phyloP scores from a whole-genome alignment of 2,113 vertebrate species.

The Castor canadensis region DNA sequence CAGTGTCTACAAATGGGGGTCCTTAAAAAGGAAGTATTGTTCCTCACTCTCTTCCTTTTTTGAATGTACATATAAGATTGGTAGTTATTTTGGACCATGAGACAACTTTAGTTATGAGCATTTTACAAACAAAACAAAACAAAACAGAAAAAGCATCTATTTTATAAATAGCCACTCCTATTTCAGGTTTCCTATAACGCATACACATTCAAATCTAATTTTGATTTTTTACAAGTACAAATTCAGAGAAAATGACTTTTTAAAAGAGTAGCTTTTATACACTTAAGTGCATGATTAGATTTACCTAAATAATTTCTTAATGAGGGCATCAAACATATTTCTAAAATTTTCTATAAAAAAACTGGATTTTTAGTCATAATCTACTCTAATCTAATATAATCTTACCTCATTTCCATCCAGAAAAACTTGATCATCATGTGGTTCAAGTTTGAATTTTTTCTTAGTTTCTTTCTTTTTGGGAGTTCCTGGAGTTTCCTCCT shows the following conservation, averaged over 20 bases:
- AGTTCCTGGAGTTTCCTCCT: conserved; percentile 96
- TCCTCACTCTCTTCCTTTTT: not conserved
- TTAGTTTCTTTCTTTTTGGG: conserved; percentile 99
- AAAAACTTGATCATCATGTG: conserved; percentile 97
- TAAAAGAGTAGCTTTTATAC: not conserved
- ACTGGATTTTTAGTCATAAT: conserved; percentile 15
- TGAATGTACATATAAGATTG: not conserved
- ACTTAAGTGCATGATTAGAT: not conserved
- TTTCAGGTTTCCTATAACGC: conserved; percentile 21
- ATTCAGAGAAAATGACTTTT: conserved; percentile 19
- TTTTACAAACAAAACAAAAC: too few species aligned
- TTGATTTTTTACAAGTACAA: not conserved
- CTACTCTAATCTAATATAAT: not conserved
- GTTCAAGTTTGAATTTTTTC: conserved; percentile 99
- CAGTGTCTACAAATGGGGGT: not conserved
- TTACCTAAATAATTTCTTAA: conserved; percentile 35
- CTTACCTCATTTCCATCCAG: conserved; percentile 97
- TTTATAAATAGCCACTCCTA: not conserved
- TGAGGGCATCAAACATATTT: conserved; percentile 34
- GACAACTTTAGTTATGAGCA: not conserved
- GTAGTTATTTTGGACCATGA: not conserved
- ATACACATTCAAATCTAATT: not conserved
- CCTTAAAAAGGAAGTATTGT: not conserved
- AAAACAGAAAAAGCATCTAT: not conserved
- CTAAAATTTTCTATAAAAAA: conserved; percentile 42